phyloP scores from a whole-genome alignment of 2,797 vertebrate genomes.

The Phylloscopus collybita region DNA sequence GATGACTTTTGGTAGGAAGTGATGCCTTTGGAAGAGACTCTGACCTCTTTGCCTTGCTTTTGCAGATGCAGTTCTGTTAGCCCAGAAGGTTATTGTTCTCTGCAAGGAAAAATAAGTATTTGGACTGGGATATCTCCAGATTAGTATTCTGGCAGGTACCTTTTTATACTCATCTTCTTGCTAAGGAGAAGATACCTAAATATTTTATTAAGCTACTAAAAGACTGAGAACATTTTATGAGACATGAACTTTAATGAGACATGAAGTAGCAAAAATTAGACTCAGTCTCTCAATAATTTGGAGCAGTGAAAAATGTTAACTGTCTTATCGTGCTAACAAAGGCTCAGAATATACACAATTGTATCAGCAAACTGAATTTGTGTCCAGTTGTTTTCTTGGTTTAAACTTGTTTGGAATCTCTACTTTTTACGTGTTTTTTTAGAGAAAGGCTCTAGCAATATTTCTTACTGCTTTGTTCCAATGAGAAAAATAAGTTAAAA shows the following conservation, averaged over 20 bases:
- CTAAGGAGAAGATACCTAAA: constrained; percentile 36
- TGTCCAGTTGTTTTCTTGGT: background rate
- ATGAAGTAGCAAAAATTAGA: constrained; percentile 3
- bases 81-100: background rate
- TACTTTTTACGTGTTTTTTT: background rate
- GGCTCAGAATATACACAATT: background rate
- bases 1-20: background rate
- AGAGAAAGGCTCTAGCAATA: background rate
- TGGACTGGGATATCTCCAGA: background rate
- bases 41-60: background rate
- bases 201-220: constrained; percentile 46
- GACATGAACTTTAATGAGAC: constrained; percentile 34
- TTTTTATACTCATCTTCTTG: background rate
- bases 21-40: background rate
- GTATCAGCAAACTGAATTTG: background rate
- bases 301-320: background rate
- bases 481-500: background rate
- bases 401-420: background rate
- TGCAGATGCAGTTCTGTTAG: background rate
- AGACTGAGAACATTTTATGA: constrained; percentile 24
- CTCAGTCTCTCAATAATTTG: background rate
- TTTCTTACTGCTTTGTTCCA: background rate
- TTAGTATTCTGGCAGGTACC: constrained; percentile 4
- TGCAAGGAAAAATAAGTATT: background rate
- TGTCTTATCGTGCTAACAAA: background rate